Evolutionary conservation across 2,797 vertebrate species (phyloP).

Genomic region (Pelodytes ibericus): DNA sequence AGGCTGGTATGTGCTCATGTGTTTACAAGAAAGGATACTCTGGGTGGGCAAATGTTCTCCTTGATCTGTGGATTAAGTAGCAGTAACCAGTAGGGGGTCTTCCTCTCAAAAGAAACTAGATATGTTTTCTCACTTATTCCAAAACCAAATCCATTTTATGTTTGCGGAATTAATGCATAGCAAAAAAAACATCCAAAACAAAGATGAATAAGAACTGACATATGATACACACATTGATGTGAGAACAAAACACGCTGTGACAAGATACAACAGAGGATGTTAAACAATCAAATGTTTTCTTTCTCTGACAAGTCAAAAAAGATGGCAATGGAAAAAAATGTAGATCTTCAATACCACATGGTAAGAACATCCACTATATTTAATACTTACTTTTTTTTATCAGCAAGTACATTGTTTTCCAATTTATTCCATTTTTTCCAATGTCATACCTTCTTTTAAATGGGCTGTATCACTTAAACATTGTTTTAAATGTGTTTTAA

Average conservation of each 20-base stretch:
- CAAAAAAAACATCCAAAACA: not conserved
- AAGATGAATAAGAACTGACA: not conserved
- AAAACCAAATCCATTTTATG: not conserved
- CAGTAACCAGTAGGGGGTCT: not conserved
- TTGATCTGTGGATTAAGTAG: no score
- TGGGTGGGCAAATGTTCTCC: no score
- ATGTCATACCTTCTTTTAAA: no score
- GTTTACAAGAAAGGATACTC: constrained; percentile 2
- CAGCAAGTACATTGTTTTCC: no score
- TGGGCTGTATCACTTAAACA: no score
- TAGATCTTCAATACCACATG: no score
- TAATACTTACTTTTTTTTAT: no score
- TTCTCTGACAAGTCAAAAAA: not conserved
- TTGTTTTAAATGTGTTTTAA: no score
- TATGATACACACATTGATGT: not conserved
- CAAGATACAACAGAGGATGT: not conserved
- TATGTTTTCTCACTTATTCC: not conserved
- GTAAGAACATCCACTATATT: no score
- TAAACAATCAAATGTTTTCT: not conserved
- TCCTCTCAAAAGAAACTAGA: not conserved
- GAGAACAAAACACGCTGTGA: not conserved
- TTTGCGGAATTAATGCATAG: not conserved
- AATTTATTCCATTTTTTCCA: no score
- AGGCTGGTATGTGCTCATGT: constrained; percentile 4
- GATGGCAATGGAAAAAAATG: not conserved